These are phyloP conservation scores for Panthera tigris DNA, from an alignment of 2,113 vertebrate genomes.

Conservation along the genomic window DNA sequence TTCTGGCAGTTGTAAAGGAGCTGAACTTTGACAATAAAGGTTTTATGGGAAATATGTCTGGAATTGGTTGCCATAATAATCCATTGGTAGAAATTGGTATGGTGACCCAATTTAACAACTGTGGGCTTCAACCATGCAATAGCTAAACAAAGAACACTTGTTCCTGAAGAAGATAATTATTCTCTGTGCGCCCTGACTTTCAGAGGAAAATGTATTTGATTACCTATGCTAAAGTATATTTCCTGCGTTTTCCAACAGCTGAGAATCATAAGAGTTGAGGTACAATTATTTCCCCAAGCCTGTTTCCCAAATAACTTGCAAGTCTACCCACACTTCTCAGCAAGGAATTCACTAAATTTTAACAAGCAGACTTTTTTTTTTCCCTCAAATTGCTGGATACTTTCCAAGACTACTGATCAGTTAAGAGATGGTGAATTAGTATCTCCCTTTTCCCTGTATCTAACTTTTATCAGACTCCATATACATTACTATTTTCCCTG, in stretches of 20 bases:
- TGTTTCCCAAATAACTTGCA: not conserved
- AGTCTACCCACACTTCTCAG: not conserved
- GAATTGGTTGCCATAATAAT: constrained; percentile 34
- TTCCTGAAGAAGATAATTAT: not conserved
- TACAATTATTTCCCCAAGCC: not conserved
- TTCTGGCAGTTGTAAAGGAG: constrained; percentile 72
- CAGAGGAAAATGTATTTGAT: constrained; percentile 31
- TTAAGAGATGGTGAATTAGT: not conserved
- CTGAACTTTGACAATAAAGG: constrained; percentile 29
- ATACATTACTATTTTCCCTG: not conserved
- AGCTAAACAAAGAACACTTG: constrained; percentile 34
- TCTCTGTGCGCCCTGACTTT: not conserved
- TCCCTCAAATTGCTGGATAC: not conserved
- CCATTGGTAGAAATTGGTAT: constrained; percentile 29
- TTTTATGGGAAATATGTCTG: constrained; percentile 23
- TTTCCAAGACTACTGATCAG: not conserved
- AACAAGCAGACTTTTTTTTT: not conserved
- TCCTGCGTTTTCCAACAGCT: constrained; percentile 17
- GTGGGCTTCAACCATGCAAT: not conserved
- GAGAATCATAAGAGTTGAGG: not conserved
- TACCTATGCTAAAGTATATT: not conserved
- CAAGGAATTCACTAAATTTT: constrained; percentile 2
- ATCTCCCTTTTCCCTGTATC: not conserved
- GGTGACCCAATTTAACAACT: constrained; percentile 7
- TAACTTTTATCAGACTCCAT: not conserved